Percentiles rank a stretch among this genome's conserved stretches.
Evolutionary conservation across 2,888 invertebrate genomes (phyloP).

Genomic region (Odontothrips loti): DNA sequence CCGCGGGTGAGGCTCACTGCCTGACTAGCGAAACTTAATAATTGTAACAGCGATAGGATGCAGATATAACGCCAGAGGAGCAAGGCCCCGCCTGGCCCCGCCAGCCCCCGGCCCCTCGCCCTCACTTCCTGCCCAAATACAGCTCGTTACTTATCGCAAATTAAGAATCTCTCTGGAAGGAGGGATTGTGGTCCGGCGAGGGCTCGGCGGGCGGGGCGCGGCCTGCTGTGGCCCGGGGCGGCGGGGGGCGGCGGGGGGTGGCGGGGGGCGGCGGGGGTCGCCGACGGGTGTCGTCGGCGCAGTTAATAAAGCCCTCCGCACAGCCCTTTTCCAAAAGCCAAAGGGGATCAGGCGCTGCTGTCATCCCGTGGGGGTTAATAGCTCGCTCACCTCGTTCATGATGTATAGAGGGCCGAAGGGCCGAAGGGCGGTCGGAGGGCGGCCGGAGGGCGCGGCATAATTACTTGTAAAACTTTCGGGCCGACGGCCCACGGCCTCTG

Average conservation of each 20-base stretch:
- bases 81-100: neutral
- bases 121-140: neutral
- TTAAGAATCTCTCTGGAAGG: neutral
- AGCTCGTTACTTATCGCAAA: neutral
- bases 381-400: neutral
- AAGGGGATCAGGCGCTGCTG: neutral
- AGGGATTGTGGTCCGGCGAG: neutral
- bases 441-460: neutral
- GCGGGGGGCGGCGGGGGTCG: neutral
- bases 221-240: neutral
- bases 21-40: no score
- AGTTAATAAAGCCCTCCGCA: neutral
- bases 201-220: neutral
- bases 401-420: neutral
- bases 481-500: neutral
- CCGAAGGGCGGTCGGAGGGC: neutral
- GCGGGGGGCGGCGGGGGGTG: neutral
- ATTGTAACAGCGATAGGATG: no score
- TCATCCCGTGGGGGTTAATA: neutral
- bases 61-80: neutral
- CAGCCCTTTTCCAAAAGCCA: neutral
- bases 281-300: neutral
- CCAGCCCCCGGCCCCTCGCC: neutral
- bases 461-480: neutral
- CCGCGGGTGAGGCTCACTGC: no score